phyloP scores from a whole-genome alignment of 2,113 vertebrate genomes.

The Malurus alboscapulatus region DNA sequence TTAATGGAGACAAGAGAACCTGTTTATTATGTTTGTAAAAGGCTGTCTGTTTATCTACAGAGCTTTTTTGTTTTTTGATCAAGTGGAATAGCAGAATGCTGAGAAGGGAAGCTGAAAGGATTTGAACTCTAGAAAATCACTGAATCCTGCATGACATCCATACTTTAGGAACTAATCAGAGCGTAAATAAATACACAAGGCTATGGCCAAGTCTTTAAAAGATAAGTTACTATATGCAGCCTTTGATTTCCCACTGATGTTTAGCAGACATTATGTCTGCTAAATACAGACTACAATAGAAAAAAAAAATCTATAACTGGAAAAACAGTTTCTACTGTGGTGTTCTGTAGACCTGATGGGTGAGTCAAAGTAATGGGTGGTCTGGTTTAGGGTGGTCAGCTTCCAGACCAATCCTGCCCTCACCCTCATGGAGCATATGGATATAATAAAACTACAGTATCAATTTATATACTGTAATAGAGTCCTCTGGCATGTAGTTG shows the following conservation, averaged over 20 bases:
- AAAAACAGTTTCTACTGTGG: accelerated
- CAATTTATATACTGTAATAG: not conserved
- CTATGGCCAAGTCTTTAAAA: not conserved
- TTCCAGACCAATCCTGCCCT: not conserved
- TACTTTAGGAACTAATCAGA: not conserved
- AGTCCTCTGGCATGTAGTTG: not conserved
- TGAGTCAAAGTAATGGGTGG: not conserved
- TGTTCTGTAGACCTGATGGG: not conserved
- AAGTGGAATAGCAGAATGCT: not conserved
- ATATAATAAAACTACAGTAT: not conserved
- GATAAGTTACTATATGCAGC: not conserved
- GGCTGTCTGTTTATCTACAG: not conserved
- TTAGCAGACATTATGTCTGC: not conserved
- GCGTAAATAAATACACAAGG: not conserved
- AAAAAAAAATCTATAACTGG: too few species aligned
- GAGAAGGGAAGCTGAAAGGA: not conserved
- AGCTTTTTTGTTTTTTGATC: not conserved
- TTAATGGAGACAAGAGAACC: not conserved
- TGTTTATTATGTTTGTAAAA: not conserved
- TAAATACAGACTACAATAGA: not conserved
- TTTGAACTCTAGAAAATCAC: not conserved
- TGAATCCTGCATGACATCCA: not conserved
- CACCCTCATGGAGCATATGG: not conserved
- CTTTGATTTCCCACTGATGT: not conserved
- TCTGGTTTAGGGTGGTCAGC: not conserved